Base-by-base conservation (phyloP, 2,797 vertebrate species). In the Periophthalmus magnuspinnatus region DNA sequence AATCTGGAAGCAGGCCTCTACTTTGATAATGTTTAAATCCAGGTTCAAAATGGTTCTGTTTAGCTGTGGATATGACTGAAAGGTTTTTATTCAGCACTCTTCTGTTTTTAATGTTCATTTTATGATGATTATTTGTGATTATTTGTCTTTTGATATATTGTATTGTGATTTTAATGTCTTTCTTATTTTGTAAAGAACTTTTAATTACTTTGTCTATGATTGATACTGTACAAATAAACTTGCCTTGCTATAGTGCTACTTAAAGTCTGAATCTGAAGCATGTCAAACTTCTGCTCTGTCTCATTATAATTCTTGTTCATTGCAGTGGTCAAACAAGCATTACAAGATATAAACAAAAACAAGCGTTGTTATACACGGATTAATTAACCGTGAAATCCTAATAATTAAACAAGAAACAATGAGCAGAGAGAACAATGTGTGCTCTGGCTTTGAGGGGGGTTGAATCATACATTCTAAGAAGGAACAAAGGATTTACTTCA, bases 371-470 rank as follows among this genome's bases (percentile, higher is more conserved):
- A 45, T 5, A 62, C 60, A 45, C 1, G 0, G n/a, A 45, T 21
- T 41, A 62, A 41, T 62, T 6, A 36, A 36, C 58, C 9, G 32
- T 60, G 58, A n/a, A 36, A 60, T 10, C 5, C 33, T 38, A 36
- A 60, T 63, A 45, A 63, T 63, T 63, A 63, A 41, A 41, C 2
- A 62, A 24, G 13, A 63, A 63, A 62, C 10, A 6, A 24, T 56
- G n/a, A 14, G 13, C 19, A 17, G 19, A 60, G 16, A 62, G 19
- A 24, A 7, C 21, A 24, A 41, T 21, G 32, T 36, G 58, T 58
- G 56, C 56, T 58, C 5, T 2, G 9, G 22, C 22, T 57, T 24
- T 7, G 21, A 55, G 56, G 28, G 11, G 13, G 10, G 6, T 1
- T 9, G 0, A 22, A 22, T 22, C 28, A 28, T n/a, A n/a, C n/a